These are phyloP conservation scores for Monarcha castaneiventris DNA, from an alignment of 2,113 vertebrate genomes.

Conservation along the genomic window DNA sequence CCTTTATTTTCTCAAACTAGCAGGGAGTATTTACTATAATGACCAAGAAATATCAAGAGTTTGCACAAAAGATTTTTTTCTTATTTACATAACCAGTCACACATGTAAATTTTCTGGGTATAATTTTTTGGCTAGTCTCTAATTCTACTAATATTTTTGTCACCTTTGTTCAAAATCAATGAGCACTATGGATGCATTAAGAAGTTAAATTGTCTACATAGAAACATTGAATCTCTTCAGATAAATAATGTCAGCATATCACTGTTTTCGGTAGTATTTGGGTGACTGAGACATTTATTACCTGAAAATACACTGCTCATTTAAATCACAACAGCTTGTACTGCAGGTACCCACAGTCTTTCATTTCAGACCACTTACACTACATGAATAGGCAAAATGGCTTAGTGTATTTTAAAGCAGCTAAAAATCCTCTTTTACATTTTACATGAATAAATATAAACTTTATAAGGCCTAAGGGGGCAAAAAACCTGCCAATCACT, in stretches of 20 bases:
- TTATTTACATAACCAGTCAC: background rate
- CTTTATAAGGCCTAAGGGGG: conserved; percentile 16
- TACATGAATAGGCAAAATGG: background rate
- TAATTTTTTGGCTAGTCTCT: background rate
- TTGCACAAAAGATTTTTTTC: background rate
- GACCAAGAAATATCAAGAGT: background rate
- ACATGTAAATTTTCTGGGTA: background rate
- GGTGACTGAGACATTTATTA: background rate
- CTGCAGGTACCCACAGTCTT: background rate
- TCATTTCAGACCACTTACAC: background rate
- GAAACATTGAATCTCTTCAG: background rate
- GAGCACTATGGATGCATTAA: background rate
- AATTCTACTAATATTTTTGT: background rate
- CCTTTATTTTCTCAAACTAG: background rate
- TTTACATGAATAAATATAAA: conserved; percentile 55
- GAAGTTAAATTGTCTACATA: background rate
- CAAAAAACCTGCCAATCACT: conserved; percentile 20
- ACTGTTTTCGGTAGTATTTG: background rate
- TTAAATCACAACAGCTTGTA: background rate
- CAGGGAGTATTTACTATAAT: background rate
- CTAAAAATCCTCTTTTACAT: conserved; percentile 13
- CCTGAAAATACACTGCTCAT: background rate
- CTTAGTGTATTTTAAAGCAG: background rate
- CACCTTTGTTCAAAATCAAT: background rate
- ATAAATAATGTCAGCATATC: background rate